Evolutionary conservation across 2,888 invertebrate genomes (phyloP).

Genomic region (Euclidia mi): DNA sequence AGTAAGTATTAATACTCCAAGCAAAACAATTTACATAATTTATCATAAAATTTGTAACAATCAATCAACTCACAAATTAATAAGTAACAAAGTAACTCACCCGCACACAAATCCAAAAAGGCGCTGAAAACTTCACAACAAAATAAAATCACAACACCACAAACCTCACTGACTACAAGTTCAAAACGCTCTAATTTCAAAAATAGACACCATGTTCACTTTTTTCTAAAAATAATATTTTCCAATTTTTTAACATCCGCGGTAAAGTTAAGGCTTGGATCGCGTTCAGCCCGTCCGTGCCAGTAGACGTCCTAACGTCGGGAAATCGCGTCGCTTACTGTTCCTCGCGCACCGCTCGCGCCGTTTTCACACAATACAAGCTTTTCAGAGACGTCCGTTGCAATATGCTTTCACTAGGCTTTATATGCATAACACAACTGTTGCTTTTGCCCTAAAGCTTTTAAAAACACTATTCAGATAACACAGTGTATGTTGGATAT

Average conservation of each 20-base stretch:
- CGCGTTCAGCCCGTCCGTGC: constrained; percentile 34
- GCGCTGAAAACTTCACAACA: constrained; percentile 24
- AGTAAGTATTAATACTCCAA: too few species aligned
- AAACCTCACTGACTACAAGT: constrained; percentile 16
- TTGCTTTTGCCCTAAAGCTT: constrained; percentile 60
- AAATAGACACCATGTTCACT: constrained; percentile 22
- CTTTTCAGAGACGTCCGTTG: constrained; percentile 54
- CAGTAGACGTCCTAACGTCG: constrained; percentile 69
- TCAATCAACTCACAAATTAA: too few species aligned
- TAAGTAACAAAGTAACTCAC: constrained; percentile 31
- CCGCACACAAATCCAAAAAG: constrained; percentile 40
- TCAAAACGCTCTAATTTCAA: constrained; percentile 14
- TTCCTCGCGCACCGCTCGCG: constrained; percentile 60
- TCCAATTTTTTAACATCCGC: constrained; percentile 62
- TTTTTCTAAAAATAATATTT: constrained; percentile 13
- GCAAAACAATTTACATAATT: too few species aligned
- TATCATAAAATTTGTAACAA: too few species aligned
- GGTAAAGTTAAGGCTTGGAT: constrained; percentile 48
- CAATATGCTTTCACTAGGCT: constrained; percentile 35
- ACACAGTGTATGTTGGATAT: not conserved
- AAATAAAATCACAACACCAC: constrained; percentile 34
- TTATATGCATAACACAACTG: constrained; percentile 60
- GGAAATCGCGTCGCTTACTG: constrained; percentile 76
- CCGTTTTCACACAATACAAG: constrained; percentile 56
- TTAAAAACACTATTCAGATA: constrained; percentile 31